Evolutionary conservation across 1,140 invertebrate species (phyloP).

Genomic region (Drosophila gunungcola): DNA sequence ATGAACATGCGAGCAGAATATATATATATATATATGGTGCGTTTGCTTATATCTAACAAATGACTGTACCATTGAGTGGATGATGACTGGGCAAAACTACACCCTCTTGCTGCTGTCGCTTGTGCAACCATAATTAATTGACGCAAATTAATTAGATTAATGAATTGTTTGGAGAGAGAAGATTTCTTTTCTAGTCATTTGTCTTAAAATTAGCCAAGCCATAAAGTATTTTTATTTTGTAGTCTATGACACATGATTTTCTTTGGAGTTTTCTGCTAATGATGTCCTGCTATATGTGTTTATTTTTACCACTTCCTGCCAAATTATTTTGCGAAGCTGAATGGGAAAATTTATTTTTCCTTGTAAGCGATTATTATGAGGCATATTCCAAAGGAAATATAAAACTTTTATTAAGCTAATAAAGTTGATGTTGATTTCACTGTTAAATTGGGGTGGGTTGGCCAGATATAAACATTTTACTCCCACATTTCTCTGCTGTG

Average conservation of each 20-base stretch:
- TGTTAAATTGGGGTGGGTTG: constrained; percentile 12
- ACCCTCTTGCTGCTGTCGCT: background rate
- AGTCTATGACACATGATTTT: constrained; percentile 59
- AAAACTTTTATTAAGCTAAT: constrained; percentile 64
- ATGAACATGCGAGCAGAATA: constrained; percentile 39
- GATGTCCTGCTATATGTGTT: constrained; percentile 18
- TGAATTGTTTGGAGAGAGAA: constrained; percentile 67
- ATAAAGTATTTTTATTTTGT: constrained; percentile 9
- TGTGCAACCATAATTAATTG: constrained; percentile 64
- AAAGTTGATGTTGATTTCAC: constrained; percentile 52
- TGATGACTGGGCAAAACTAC: constrained; percentile 66
- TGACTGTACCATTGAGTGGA: constrained; percentile 58
- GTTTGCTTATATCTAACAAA: constrained; percentile 53
- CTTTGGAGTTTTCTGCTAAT: constrained; percentile 39
- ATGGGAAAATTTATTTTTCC: constrained; percentile 67
- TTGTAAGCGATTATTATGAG: constrained; percentile 37
- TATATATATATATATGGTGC: constrained; percentile 15
- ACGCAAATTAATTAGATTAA: constrained; percentile 81
- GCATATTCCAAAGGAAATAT: constrained; percentile 33
- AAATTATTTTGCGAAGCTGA: constrained; percentile 23
- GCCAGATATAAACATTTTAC: constrained; percentile 1
- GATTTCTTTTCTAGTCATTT: constrained; percentile 52
- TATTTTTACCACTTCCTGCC: constrained; percentile 19
- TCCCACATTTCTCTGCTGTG: constrained; percentile 5
- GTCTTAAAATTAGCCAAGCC: constrained; percentile 53